Conservation (phyloP, 1,140 invertebrate genomes). For the Eupristina koningsbergeri region DNA sequence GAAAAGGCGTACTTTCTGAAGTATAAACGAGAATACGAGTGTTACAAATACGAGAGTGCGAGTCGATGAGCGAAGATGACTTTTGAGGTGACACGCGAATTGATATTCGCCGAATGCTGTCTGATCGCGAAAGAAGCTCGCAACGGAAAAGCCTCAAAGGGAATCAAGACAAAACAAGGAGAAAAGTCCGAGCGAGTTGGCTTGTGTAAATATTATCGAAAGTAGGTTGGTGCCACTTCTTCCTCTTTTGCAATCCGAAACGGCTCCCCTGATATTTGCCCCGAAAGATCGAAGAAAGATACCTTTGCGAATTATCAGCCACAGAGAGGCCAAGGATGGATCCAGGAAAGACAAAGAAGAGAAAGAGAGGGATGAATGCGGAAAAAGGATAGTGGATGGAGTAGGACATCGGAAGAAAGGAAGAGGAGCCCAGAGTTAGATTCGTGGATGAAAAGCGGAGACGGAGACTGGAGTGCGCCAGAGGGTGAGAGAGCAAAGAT, state of each 20-base stretch:
- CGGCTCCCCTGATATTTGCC: background rate
- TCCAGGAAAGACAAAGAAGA: background rate
- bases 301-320: background rate
- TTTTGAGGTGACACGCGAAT: too few relatives aligned
- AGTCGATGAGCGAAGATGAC: too few relatives aligned
- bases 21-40: too few relatives aligned
- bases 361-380: too few relatives aligned
- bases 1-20: too few relatives aligned
- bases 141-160: background rate
- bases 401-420: background rate
- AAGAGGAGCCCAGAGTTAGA: background rate
- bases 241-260: background rate
- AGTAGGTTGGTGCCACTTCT: background rate
- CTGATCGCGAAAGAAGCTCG: background rate
- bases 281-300: background rate
- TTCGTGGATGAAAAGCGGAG: background rate
- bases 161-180: background rate
- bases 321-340: background rate
- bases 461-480: conserved; percentile 25
- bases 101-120: background rate
- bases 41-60: too few relatives aligned
- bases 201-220: background rate
- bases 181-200: background rate
- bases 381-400: background rate
- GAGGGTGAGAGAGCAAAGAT: conserved; percentile 46